Base-by-base conservation (phyloP, 2,888 invertebrate genomes). In the Tiphia femorata region DNA sequence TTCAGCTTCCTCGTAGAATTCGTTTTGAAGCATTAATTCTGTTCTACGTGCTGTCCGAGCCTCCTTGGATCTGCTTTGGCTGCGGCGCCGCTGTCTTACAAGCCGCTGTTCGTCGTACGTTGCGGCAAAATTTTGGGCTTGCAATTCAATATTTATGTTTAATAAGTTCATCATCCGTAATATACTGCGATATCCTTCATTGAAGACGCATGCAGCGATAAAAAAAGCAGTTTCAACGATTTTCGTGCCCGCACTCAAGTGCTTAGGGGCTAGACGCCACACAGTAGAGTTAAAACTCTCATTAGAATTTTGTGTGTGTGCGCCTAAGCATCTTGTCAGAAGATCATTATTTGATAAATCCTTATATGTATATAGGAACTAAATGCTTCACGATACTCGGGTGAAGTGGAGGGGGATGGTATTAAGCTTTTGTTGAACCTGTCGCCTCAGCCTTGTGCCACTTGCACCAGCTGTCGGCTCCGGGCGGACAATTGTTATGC, bases 401-500 rank as follows among this genome's bases (percentile, higher is more conserved):
- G 16, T 47, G 27, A 42, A 49, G 44, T 1, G 48, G 46, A 49
- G 19, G 17, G 12, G 43, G 33, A 42, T 64, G 52, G 8, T 54
- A 4, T 12, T 49, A 64, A 27, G 43, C n/a, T 1, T 55, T 30
- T 27, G 42, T 33, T 7, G 14, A 38, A 14, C 49, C n/a, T n/a
- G n/a, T n/a, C n/a, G n/a, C n/a, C n/a, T n/a, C n/a, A n/a, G n/a
- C n/a, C n/a, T n/a, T n/a, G n/a, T n/a, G n/a, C n/a, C n/a, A n/a
- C n/a, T n/a, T n/a, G n/a, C n/a, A n/a, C n/a, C n/a, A n/a, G n/a
- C n/a, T n/a, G n/a, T n/a, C n/a, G n/a, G n/a, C n/a, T n/a, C n/a
- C n/a, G n/a, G n/a, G n/a, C n/a, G n/a, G 73, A 62, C 73, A 73
- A 25, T 58, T 20, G 5, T 59, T 33, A 44, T 74, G 70, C 17